Evolutionary conservation across 2,113 vertebrate genomes (phyloP).

Genomic region (Pygoscelis adeliae): DNA sequence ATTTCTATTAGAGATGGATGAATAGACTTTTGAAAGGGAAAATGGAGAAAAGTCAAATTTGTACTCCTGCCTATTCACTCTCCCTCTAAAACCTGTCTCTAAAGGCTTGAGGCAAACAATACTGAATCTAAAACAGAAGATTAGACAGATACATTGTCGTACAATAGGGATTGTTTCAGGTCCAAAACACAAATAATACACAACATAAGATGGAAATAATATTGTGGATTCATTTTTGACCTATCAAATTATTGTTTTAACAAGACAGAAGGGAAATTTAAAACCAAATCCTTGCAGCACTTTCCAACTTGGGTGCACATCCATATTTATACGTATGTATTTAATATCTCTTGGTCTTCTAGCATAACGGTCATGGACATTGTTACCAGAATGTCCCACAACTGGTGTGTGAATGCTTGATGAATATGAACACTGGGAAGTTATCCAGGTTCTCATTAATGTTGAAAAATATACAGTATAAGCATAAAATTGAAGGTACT

Average conservation of each 20-base stretch:
- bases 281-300: not conserved
- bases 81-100: not conserved
- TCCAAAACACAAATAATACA: not conserved
- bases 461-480: not conserved
- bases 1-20: not conserved
- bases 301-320: not conserved
- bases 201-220: not conserved
- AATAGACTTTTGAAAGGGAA: constrained; percentile 26
- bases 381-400: not conserved
- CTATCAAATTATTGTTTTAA: not conserved
- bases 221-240: not conserved
- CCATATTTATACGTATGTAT: not conserved
- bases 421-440: not conserved
- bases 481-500: constrained; percentile 17
- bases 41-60: not conserved
- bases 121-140: not conserved
- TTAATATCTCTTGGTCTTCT: not conserved
- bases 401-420: not conserved
- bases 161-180: not conserved
- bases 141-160: not conserved
- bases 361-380: not conserved
- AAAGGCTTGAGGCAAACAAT: not conserved
- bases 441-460: not conserved
- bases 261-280: not conserved
- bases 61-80: not conserved